Evolutionary conservation across 2,797 vertebrate species (phyloP).

Genomic region (Gymnocypris eckloni): DNA sequence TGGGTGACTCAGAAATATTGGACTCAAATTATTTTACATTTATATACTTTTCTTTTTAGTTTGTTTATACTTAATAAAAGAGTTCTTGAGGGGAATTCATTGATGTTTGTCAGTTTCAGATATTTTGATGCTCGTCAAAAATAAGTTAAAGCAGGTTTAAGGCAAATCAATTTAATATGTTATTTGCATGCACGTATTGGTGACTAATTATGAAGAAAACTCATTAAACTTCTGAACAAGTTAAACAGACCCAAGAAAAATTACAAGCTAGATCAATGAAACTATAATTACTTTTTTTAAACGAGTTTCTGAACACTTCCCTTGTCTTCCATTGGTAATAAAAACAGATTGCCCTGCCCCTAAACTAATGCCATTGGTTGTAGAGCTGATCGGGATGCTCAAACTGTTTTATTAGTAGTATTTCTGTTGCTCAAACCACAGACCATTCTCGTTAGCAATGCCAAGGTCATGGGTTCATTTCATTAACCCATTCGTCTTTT

Average conservation of each 20-base stretch:
- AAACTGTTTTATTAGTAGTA: not conserved
- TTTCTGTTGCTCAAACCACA: not conserved
- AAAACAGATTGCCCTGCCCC: not conserved
- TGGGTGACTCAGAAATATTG: conserved; percentile 10
- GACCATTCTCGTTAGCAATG: not conserved
- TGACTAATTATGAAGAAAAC: not conserved
- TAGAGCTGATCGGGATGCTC: not conserved
- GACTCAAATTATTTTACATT: not conserved
- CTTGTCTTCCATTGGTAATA: not conserved
- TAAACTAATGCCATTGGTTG: not conserved
- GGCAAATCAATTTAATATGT: not conserved
- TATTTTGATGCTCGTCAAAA: conserved; percentile 23
- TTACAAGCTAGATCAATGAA: not conserved
- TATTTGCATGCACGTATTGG: not conserved
- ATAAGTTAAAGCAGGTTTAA: conserved; percentile 1
- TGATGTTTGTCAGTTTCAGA: conserved; percentile 9
- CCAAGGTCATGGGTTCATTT: not conserved
- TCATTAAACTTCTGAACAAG: not conserved
- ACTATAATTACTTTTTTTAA: not conserved
- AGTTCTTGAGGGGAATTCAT: conserved; percentile 3
- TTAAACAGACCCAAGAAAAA: not conserved
- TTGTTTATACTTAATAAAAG: conserved; percentile 5
- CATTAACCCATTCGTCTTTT: not conserved
- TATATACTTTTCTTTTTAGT: not conserved
- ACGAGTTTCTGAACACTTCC: not conserved